A percentile compares a stretch with the other conserved stretches of the same genome.
Evolutionary conservation across 30 jellyfish, hydroid and myxozoan genomes (phyloP).

Genomic region (Pelagia noctiluca): DNA sequence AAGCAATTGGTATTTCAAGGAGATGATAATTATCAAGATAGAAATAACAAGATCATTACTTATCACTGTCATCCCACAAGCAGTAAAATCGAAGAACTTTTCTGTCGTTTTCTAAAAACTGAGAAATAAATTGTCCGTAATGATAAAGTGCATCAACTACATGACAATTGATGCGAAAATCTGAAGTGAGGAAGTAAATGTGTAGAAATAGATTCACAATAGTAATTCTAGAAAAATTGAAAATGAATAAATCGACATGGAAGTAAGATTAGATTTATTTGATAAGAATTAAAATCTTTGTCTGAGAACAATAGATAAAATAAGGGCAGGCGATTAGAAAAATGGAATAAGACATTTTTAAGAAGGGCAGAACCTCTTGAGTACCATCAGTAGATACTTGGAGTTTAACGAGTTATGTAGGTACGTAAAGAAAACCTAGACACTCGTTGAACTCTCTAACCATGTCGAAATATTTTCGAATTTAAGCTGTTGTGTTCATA

Average conservation of each 20-base stretch:
- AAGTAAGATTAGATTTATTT: too few relatives aligned
- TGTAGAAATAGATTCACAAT: neutral
- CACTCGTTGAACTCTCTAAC: neutral
- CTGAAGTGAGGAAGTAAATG: neutral
- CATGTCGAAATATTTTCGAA: neutral
- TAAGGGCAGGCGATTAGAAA: too few relatives aligned
- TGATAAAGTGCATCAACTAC: neutral
- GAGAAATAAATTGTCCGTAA: neutral
- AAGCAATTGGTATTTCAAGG: too few relatives aligned
- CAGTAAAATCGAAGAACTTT: conserved; percentile 90
- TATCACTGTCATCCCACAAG: conserved; percentile 97
- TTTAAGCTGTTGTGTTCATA: neutral
- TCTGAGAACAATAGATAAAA: neutral
- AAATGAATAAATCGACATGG: neutral
- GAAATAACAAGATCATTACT: conserved; percentile 9
- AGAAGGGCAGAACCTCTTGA: too few relatives aligned
- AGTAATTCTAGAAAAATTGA: neutral
- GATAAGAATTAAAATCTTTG: neutral
- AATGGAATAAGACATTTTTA: too few relatives aligned
- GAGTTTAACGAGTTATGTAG: too few relatives aligned
- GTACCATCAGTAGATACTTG: too few relatives aligned
- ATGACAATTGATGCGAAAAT: neutral
- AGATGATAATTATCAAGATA: too few relatives aligned
- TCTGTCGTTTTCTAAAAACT: conserved; percentile 93
- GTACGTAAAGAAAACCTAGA: too few relatives aligned